A percentile compares a stretch with the other conserved stretches of the same genome.
These are phyloP conservation scores for Progne subis DNA, from an alignment of 2,113 vertebrate genomes.

Conservation along the genomic window DNA sequence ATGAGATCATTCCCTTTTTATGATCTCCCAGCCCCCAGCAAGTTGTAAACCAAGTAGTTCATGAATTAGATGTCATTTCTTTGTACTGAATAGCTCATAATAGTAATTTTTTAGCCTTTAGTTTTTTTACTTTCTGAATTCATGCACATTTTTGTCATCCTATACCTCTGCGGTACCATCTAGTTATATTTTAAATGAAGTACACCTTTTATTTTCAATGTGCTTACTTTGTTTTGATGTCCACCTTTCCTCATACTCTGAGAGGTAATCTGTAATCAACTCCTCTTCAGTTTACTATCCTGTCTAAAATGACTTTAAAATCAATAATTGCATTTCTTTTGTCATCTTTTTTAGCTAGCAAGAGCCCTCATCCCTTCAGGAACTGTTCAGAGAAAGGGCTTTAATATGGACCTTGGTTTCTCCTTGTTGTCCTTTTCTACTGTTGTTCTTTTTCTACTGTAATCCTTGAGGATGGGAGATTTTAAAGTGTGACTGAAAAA, in stretches of 20 bases:
- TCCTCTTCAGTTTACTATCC: not conserved
- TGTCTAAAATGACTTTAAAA: not conserved
- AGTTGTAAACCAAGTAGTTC: not conserved
- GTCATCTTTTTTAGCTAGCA: not conserved
- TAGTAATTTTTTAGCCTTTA: not conserved
- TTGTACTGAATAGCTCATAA: not conserved
- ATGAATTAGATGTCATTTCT: not conserved
- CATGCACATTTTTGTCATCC: not conserved
- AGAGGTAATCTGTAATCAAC: not conserved
- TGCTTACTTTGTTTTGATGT: not conserved
- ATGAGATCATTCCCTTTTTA: not conserved
- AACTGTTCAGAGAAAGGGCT: not conserved
- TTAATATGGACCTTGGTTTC: not conserved
- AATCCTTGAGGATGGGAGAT: not conserved
- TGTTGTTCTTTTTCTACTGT: not conserved
- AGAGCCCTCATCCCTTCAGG: not conserved
- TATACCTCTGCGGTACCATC: not conserved
- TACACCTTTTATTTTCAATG: not conserved
- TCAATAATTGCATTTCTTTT: not conserved
- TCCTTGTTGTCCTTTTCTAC: not conserved
- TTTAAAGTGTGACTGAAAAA: not conserved
- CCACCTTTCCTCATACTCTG: not conserved
- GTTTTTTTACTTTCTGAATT: not conserved
- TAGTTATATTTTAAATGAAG: not conserved
- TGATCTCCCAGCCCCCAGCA: not conserved